Evolutionary conservation across 2,888 invertebrate species (phyloP), one percentile per base, ranked within the genome.

Genomic region (Scaptodrosophila latifasciaeformis): DNA sequence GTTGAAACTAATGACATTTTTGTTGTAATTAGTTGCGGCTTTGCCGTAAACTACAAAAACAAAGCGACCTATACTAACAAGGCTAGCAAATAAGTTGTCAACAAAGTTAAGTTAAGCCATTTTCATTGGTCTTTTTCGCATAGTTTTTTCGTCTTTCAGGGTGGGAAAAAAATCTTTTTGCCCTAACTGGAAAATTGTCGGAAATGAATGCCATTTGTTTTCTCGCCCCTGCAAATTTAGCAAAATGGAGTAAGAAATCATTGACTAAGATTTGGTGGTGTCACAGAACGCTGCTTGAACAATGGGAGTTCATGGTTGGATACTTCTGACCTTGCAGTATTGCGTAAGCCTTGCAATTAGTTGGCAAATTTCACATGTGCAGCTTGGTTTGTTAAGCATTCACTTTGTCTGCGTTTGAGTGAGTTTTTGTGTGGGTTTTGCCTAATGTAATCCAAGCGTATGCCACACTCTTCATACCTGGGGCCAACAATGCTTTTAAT

Each of bases 1-100:
- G 74, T 76, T 74, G 77, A 70, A 79, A 79, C 75, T 76, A 76
- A 76, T 79, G 75, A 76, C 77, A 72, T 77, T 79, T 76, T 79
- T 76, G 77, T 72, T 79, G 77, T 79, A 76, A 76, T 76, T 76
- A 76, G 75, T 79, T 77, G 77, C 65, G 72, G 72, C 78, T 78
- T 70, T 62, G 57, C 64, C 49, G 56, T 49, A 62, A 62, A 54
- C 53, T 49, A 37, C 57, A 53, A 62, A 62, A 49, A 29, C 39
- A 18, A 17, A 3, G 39, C 29, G 39, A n/a, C n/a, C 48, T 9
- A 18, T 49, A 62, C 62, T 37, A 59, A 56, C 21, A 40, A 18
- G 60, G 42, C 65, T 13, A 53, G 65, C 66, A 71, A 76, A 65
- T 76, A 76, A 79, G 74, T 79, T 76, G 69, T 76, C 77, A 72